Base-by-base conservation (phyloP, 2,888 invertebrate species). In the Ethmia dodecea region DNA sequence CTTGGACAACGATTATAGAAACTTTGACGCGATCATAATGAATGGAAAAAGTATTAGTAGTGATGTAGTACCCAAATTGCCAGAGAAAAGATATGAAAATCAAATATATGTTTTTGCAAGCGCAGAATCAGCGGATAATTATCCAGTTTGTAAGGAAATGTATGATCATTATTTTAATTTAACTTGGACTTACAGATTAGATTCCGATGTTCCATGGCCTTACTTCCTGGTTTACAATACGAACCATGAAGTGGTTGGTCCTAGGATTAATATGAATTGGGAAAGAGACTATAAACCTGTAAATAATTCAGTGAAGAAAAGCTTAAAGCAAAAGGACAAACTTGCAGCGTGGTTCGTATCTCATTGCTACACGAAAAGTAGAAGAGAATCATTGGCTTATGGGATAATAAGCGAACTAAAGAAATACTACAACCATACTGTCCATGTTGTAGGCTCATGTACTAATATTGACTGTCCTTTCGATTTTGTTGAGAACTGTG, bases 121-220 rank as follows among this genome's bases (percentile, higher is more conserved):
- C 26, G 55, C 49, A 32, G 63, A 64, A 39, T 61, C 66, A 3
- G 35, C 60, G 10, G 48, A 51, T 9, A 43, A 56, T 15, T 60
- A 60, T 38, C 61, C 62, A 0, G 32, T 52, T 0, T 64, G 64
- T 33, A 36, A 45, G 5, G 13, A 49, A 3, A 33, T 31, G 9
- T 46, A 52, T 6, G 42, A 66, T 24, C 44, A 50, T 15, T 57
- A 46, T 22, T 65, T 65, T 33, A 65, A 63, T 16, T 60, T 60
- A 56, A 64, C 63, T 1, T 60, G 56, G 60, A 61, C 64, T 0
- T 64, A 57, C 27, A 50, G 37, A 35, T 33, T 55, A 4, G 48
- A 49, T 24, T 56, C 61, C 1, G 59, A 61, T 38, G 51, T 51
- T 2, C 43, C 39, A 27, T 62, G 58, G 55, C 55, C 54, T 3